Evolutionary conservation across 2,888 invertebrate genomes (phyloP), one percentile per base, ranked within the genome.

Genomic region (Drosophila monieri): DNA sequence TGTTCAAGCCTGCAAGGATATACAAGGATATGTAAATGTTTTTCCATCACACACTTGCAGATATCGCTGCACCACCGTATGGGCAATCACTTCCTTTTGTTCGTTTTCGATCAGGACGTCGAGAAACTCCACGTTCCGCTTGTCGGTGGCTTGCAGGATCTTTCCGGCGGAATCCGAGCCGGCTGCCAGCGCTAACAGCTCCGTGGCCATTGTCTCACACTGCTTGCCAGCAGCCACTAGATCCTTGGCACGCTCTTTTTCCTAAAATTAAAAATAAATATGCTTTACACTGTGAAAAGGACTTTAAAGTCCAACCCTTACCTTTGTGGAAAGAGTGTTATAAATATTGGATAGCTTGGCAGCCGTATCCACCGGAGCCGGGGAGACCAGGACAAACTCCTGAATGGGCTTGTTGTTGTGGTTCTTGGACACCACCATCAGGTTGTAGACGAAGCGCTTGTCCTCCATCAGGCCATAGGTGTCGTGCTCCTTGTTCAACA

Each of bases 351-450:
- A 98, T 76, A 99, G 93, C 92, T 99, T 99, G 61, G 99, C 99
- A 18, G 99, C 99, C 12, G 99, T 98, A 90, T 99, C 99, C 27
- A 99, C 98, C 0, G 99, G 99, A 3, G 99, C 99, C n/a, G 98
- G 98, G 0, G 99, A 99, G n/a, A 98, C 97, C 65, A 99, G 93
- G 25, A 99, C 96, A 91, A 99, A 99, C 91, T 99, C 99, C 90
- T 98, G 97, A 73, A 99, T 97, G 0, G 99, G 98, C 88, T 97
- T 96, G 91, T 99, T 98, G 89, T 97, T 96, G 92, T 97, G 94
- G 92, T 97, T 97, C 91, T 98, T 98, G 23, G 98, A 98, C 91
- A 98, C 98, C 37, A 98, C 96, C 98, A 99, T 99, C 87, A 99
- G 93, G 91, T 99, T 99, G 92, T 98, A 99, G 54, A 99, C 97